A percentile compares a stretch with the other conserved stretches of the same genome.
Evolutionary conservation across 2,113 vertebrate genomes (phyloP).

Genomic region (Salvator merianae): DNA sequence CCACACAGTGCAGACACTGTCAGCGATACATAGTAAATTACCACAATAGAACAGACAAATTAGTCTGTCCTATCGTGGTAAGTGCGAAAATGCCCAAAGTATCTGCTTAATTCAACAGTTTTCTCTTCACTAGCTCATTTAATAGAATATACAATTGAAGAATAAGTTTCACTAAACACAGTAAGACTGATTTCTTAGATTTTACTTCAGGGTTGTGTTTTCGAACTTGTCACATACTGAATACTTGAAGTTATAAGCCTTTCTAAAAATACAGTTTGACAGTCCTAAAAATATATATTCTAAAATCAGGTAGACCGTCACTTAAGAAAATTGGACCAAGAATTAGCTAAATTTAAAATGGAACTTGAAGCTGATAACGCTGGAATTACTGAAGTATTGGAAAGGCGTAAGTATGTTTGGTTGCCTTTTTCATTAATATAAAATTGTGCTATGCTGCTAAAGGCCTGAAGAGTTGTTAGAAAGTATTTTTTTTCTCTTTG

Average conservation of each 20-base stretch:
- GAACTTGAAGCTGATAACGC: slow-evolving; percentile 99
- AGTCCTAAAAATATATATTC: slow-evolving; percentile 56
- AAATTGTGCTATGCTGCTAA: not conserved
- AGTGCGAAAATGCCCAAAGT: no score
- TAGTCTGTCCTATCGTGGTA: no score
- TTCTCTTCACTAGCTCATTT: not conserved
- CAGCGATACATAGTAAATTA: no score
- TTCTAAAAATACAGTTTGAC: slow-evolving; percentile 6
- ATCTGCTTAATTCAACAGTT: not conserved
- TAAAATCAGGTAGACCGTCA: slow-evolving; percentile 94
- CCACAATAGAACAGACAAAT: no score
- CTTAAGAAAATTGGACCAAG: slow-evolving; percentile 96
- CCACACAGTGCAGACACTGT: no score
- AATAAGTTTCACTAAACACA: not conserved
- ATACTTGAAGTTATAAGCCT: not conserved
- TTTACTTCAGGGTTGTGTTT: not conserved
- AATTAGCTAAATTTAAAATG: slow-evolving; percentile 99
- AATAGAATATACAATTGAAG: not conserved
- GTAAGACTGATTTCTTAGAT: not conserved
- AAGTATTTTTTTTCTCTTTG: not conserved
- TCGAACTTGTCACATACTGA: not conserved
- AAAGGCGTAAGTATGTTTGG: slow-evolving; percentile 87
- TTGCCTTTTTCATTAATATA: slow-evolving; percentile 1
- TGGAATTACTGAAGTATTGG: slow-evolving; percentile 97
- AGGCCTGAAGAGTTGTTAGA: no score